phyloP scores from a whole-genome alignment of 2,113 vertebrate species.

The Columba livia region DNA sequence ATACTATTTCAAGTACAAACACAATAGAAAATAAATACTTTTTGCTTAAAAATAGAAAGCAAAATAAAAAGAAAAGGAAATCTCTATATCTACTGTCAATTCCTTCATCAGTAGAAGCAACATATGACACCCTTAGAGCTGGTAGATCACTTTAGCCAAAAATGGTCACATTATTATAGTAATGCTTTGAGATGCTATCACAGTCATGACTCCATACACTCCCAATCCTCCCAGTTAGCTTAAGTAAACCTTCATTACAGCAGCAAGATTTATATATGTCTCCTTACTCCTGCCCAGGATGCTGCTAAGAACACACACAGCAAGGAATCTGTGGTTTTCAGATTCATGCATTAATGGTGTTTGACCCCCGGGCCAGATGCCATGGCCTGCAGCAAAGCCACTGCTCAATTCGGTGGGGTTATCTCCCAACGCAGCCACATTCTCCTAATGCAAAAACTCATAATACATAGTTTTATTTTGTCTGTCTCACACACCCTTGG shows the following conservation, averaged over 20 bases:
- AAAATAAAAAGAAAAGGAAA: background rate
- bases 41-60: background rate
- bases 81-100: background rate
- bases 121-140: background rate
- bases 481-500: background rate
- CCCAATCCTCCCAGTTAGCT: background rate
- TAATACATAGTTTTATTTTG: background rate
- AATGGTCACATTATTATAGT: background rate
- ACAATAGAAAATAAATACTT: background rate
- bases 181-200: background rate
- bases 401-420: background rate
- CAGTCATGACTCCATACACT: background rate
- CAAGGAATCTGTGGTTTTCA: background rate
- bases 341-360: rapidly evolving
- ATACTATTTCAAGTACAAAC: background rate
- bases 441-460: background rate
- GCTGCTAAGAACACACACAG: background rate
- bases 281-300: background rate
- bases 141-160: background rate
- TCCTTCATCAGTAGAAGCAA: background rate
- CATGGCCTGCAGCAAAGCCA: background rate
- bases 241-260: background rate
- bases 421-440: background rate
- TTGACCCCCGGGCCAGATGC: background rate
- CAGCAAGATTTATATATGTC: background rate